Evolutionary conservation across 1,140 invertebrate genomes (phyloP), one percentile per base, ranked within the genome.

Genomic region (Bilobella aurantiaca): DNA sequence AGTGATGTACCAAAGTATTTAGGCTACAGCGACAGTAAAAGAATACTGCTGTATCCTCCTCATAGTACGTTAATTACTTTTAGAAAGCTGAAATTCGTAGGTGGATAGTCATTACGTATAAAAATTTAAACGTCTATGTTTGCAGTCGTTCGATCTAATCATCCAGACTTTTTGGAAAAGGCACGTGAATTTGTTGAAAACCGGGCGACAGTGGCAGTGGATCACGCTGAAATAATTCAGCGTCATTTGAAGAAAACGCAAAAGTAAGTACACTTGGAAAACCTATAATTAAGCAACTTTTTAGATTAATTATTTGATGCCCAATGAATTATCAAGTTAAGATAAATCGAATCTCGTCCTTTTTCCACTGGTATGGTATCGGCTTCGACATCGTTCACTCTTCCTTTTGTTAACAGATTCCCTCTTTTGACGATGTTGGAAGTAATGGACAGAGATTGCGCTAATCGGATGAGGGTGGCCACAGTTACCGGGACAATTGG

Each of bases 401-500:
- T 42, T 42, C 18, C 8, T 18, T 12, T 18, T 42, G 8, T 58
- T 29, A 62, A 12, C 25, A 62, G 59, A 21, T 62, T 42, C 25
- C 30, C 59, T 18, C 30, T 62, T 12, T 8, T 5, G 3, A 62
- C 8, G 12, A 37, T 37, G 31, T 34, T 62, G 14, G 94, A 97
- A 81, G 91, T 95, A 23, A 90, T 97, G 1, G 92, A 97, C 78
- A 96, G 96, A 76, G 93, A 93, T 80, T 83, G 89, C 72, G 93
- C 96, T 72, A 91, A 90, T 12, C 90, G 93, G 79, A 91, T 94
- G 70, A 89, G 93, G 77, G 87, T 90, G 12, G 93, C 93, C 1
- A 88, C 85, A 16, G 87, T 97, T 56, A 84, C 87, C 58, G 89
- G 91, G 76, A 89, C 96, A 68, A 84, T 96, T 31, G 94, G 93